These are phyloP conservation scores for Gymnoscopelus braueri DNA, from an alignment of 2,797 vertebrate genomes.

Conservation along the genomic window DNA sequence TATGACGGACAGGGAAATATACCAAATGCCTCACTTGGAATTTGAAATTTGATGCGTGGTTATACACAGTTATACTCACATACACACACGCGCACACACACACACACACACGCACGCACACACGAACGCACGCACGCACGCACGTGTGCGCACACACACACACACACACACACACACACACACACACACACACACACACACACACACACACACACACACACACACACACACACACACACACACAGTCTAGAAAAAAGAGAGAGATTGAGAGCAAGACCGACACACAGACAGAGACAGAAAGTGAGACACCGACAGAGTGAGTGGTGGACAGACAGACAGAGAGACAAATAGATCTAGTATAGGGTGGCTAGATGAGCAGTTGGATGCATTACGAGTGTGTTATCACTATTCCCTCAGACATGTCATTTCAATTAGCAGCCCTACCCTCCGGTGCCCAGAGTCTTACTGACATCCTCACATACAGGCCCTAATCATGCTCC, in stretches of 20 bases:
- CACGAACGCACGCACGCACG: neutral
- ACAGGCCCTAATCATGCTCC: constrained; percentile 57
- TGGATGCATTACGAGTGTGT: constrained; percentile 32
- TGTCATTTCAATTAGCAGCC: constrained; percentile 65
- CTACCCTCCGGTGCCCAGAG: constrained; percentile 28
- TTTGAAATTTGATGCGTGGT: constrained; percentile 7
- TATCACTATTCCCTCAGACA: constrained; percentile 53
- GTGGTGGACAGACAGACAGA: neutral
- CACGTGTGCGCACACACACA: too few species aligned
- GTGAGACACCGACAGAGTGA: neutral
- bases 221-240: too few species aligned
- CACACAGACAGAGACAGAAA: neutral
- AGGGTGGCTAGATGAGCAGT: neutral
- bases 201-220: too few species aligned
- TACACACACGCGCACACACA: neutral
- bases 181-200: too few species aligned
- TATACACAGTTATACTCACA: neutral
- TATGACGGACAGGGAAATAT: constrained; percentile 38
- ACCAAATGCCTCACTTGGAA: constrained; percentile 44
- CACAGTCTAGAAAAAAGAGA: too few species aligned
- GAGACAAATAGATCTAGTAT: neutral
- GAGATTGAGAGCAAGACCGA: neutral
- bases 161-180: too few species aligned
- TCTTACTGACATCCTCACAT: constrained; percentile 63
- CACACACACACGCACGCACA: neutral